Conservation (phyloP, 2,888 invertebrate genomes). For the Julus scandinavius region DNA sequence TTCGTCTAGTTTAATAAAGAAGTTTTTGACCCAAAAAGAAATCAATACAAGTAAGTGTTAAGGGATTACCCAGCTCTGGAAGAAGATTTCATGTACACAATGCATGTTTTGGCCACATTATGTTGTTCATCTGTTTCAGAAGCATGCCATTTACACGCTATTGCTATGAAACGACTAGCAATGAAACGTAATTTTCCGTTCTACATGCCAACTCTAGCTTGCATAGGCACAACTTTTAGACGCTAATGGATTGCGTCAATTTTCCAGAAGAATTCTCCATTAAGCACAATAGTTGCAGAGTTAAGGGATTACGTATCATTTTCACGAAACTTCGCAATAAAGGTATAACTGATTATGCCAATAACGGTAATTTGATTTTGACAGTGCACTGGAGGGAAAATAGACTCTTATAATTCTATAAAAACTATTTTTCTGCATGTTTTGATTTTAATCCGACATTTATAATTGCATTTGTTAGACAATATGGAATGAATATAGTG, state of each 20-base stretch:
- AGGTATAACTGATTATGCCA: neutral
- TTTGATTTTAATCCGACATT: too few species aligned
- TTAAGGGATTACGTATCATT: neutral
- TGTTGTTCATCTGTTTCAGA: neutral
- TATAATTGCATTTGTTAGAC: neutral
- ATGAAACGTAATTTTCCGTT: neutral
- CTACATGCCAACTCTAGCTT: neutral
- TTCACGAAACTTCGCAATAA: neutral
- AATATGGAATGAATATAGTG: too few species aligned
- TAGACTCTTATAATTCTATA: neutral
- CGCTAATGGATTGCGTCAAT: neutral
- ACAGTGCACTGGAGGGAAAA: neutral
- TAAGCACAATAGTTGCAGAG: neutral
- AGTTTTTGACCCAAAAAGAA: neutral
- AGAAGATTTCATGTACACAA: neutral
- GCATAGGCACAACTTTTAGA: neutral
- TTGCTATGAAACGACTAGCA: neutral
- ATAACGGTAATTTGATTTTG: neutral
- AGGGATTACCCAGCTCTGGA: neutral
- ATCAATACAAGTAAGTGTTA: neutral
- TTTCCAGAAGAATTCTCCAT: neutral
- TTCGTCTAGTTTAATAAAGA: too few species aligned
- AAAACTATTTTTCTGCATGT: too few species aligned
- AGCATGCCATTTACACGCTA: neutral
- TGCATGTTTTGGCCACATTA: neutral